Evolutionary conservation across 2,113 vertebrate genomes (phyloP).

Genomic region (Gulo gulo): DNA sequence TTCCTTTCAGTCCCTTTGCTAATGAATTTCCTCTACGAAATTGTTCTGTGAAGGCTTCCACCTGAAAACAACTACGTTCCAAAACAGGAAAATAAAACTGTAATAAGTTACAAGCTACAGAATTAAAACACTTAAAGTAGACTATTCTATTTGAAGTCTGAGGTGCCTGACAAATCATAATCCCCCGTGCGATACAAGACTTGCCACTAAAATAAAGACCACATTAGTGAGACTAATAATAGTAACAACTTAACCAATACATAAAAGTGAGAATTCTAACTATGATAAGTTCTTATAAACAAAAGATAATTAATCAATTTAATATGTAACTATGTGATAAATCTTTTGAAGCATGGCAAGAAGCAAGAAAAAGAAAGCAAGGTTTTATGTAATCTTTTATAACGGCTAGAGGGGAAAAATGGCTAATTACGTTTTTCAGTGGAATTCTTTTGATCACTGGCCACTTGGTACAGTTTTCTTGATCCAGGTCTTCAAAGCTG

Average conservation of each 20-base stretch:
- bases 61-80: background rate
- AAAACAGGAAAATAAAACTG: conserved; percentile 56
- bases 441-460: conserved; percentile 79
- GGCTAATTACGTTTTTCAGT: conserved; percentile 76
- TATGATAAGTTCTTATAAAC: conserved; percentile 58
- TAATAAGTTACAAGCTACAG: conserved; percentile 4
- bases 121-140: conserved; percentile 27
- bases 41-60: conserved; percentile 35
- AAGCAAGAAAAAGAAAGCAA: conserved; percentile 64
- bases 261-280: conserved; percentile 56
- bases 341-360: conserved; percentile 63
- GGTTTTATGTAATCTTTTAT: conserved; percentile 55
- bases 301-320: conserved; percentile 67
- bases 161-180: conserved; percentile 30
- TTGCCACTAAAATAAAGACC: conserved; percentile 46
- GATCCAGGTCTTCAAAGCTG: conserved; percentile 80
- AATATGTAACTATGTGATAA: conserved; percentile 66
- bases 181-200: background rate
- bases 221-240: conserved; percentile 60
- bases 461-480: conserved; percentile 72
- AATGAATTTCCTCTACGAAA: background rate
- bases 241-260: conserved; percentile 29
- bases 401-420: conserved; percentile 61
- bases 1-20: background rate
- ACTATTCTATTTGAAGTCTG: conserved; percentile 11